Base-by-base conservation (phyloP, 2,888 invertebrate genomes). In the Brachycybe producta region DNA sequence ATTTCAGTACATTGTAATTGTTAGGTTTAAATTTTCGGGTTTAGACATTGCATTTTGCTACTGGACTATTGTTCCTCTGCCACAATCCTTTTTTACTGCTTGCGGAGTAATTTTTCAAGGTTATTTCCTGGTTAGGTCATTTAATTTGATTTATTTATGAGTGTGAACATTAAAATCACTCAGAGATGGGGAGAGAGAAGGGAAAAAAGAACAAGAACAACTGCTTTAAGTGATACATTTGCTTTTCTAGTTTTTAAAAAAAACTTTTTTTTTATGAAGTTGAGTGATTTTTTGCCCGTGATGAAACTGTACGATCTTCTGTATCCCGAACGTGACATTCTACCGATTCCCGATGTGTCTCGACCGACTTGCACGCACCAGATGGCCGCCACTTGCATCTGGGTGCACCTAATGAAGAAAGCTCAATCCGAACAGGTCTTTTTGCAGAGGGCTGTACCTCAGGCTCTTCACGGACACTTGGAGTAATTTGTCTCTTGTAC, bases 331-430 rank as follows among this genome's bases (percentile, higher is more conserved):
- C 66, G 83, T 43, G 90, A 92, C 58, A 82, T 88, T 0, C 65
- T 94, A 24, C 82, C 85, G 0, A 80, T 91, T 11, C 94, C 94
- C 0, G 92, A 94, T 66, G 83, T 81, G 57, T 82, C 78, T 42
- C 84, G 84, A 61, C 80, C 91, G 0, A 78, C 84, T 52, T 86
- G 84, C 61, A 86, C 86, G 5, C 81, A 85, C 64, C 84, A 84
- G 65, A 85, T 94, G 84, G 91, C 95, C 0, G 84, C 87, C 55
- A 86, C 90, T 11, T 92, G 91, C 62, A 92, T 95, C 64, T 95
- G 94, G 92, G 87, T 94, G 65, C 92, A 94, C 69, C 73, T 95
- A 53, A 75, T 90, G 59, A 91, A 87, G 65, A 95, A 94, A 70
- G 92, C 92, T 1, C 85, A 88, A 64, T 74, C 80, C 2, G 91